phyloP scores from a whole-genome alignment of 2,113 vertebrate species.

The Leptocoma aspasia region DNA sequence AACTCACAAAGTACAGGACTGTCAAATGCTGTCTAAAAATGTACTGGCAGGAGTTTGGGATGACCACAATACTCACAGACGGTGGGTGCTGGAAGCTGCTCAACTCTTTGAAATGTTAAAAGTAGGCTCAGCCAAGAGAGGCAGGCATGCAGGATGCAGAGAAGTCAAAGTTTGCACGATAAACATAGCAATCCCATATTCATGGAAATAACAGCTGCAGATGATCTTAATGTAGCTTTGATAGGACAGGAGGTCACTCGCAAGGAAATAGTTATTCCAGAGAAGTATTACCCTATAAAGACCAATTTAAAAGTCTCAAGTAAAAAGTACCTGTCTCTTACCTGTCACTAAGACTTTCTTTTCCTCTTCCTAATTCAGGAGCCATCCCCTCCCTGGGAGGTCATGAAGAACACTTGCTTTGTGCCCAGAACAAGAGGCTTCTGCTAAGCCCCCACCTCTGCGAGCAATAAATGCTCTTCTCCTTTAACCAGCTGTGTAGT shows the following conservation, averaged over 20 bases:
- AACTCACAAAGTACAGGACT: not conserved
- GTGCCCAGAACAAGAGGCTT: not conserved
- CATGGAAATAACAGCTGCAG: conserved; percentile 7
- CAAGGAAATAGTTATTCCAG: not conserved
- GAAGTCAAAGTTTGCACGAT: not conserved
- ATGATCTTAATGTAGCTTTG: not conserved
- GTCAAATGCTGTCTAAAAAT: not conserved
- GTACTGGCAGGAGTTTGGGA: not conserved
- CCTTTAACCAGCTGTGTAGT: not conserved
- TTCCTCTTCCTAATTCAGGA: not conserved
- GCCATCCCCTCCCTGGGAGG: not conserved
- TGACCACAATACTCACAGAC: conserved; percentile 1
- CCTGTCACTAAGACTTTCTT: not conserved
- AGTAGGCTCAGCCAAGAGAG: not conserved
- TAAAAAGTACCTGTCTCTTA: not conserved
- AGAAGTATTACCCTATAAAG: not conserved
- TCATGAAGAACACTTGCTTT: not conserved
- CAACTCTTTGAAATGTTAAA: not conserved
- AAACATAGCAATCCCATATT: not conserved
- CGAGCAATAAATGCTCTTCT: not conserved
- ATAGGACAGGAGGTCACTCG: not conserved
- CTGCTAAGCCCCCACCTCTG: not conserved
- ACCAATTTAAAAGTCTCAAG: not conserved
- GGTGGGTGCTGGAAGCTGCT: not conserved
- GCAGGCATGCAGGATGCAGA: not conserved